Base-by-base conservation (phyloP, 2,888 invertebrate genomes). In the Gastracanthus pulcherrimus region DNA sequence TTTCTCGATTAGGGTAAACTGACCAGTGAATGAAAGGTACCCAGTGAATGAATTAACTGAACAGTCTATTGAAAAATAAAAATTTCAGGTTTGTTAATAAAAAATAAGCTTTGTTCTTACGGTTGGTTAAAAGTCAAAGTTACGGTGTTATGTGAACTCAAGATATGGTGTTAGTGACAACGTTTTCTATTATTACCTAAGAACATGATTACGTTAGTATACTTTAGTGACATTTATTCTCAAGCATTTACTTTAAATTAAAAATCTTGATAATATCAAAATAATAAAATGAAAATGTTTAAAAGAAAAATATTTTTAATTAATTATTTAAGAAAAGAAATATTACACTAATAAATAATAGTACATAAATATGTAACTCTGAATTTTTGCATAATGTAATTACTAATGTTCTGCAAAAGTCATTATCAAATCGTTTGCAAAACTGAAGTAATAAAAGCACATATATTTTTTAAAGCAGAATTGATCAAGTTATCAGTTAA, bases 41-140 rank as follows among this genome's bases (percentile, higher is more conserved):
- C 79, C 79, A 80, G 79, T 80, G 79, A 76, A 72, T 70, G 75
- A 75, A 80, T 64, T 80, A 80, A 80, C 11, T 75, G 80, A 70
- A 80, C 41, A 58, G 69, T 75, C 79, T 80, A 76, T 75, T 69
- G n/a, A 70, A 70, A 72, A 70, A 80, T 67, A 76, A 80, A 80
- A 80, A 79, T 79, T 79, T 67, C 16, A 60, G 9, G 2, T 67
- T 60, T 13, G 48, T 79, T 74, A 79, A 72, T 74, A 74, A 11
- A 77, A 58, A 67, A 48, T 36, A 64, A 64, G 13, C 34, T 77
- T 34, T 13, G 6, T 48, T 38, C 31, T 62, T 23, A 19, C 26
- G 23, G n/a, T 62, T 34, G n/a, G 19, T 62, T 36, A 62, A 62
- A 62, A 62, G 34, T 62, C 36, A 62, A 62, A 62, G 62, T 62